Base-by-base conservation (phyloP, 2,888 invertebrate genomes). In the Cyaniris semiargus region DNA sequence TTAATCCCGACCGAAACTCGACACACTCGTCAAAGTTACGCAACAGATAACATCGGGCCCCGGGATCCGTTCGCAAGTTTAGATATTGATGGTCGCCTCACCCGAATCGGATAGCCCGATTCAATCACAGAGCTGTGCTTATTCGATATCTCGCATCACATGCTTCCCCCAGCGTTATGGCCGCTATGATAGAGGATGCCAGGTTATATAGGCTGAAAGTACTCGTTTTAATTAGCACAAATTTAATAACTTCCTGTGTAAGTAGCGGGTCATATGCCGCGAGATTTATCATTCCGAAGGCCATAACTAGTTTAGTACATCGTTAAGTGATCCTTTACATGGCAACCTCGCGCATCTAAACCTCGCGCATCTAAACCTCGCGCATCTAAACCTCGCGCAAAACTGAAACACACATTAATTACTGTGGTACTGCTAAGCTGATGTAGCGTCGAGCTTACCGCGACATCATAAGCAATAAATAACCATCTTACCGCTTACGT, bases 321-420 rank as follows among this genome's bases (percentile, higher is more conserved):
- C 58, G 10, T 58, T 58, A 58, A 60, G 60, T 23, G 13, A 21
- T 10, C 3, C 60, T 10, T 13, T 23, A 60, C 23, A 23, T 23
- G 60, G 60, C 60, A 23, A 60, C 60, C 23, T 60, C n/a, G n/a
- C n/a, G n/a, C n/a, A n/a, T 60, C 60, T 60, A 60, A 60, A 60
- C 1, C 60, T 4, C 13, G 13, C 23, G 13, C 21, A 1, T 60
- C 60, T 60, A 60, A 60, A 60, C 1, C 60, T 4, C 13, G 13
- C 23, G 13, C 21, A 1, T 60, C 60, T 60, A 60, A 60, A 60
- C 1, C 60, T 4, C 13, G 13, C 23, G 13, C 21, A 1, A 23
- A n/a, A 58, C 58, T 21, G 58, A 58, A 60, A 23, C 60, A 23
- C 10, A 23, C 23, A 60, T 60, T 60, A 60, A 60, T 60, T 23